Percentiles rank a stretch among this genome's conserved stretches.
These are phyloP conservation scores for Corythoichthys haematopterus DNA, from an alignment of 2,113 vertebrate species.

Conservation along the genomic window DNA sequence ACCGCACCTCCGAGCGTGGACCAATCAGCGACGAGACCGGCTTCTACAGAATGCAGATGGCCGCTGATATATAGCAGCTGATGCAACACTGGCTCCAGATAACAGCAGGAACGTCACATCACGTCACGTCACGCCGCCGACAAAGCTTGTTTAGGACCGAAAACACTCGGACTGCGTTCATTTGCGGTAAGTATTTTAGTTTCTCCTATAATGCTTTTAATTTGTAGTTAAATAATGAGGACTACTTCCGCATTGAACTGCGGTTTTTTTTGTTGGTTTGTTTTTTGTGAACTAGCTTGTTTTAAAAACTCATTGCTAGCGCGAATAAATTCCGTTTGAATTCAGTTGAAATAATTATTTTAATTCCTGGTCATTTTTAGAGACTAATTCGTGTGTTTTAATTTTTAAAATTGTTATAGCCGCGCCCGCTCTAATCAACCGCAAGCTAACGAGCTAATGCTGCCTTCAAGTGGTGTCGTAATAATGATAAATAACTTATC, in stretches of 20 bases:
- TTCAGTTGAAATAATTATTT: too few relatives aligned
- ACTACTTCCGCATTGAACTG: not conserved
- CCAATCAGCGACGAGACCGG: conserved; percentile 70
- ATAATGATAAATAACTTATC: too few relatives aligned
- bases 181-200: not conserved
- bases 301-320: not conserved
- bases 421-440: not conserved
- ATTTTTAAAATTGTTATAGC: too few relatives aligned
- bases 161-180: not conserved
- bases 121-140: not conserved
- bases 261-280: not conserved
- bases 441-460: not conserved
- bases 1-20: conserved; percentile 67
- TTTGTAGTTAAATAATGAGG: not conserved
- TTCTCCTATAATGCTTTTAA: not conserved
- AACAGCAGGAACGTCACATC: conserved; percentile 26
- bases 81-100: conserved; percentile 64
- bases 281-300: not conserved
- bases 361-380: not conserved
- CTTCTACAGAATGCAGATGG: conserved; percentile 50
- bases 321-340: not conserved
- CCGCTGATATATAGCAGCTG: conserved; percentile 65
- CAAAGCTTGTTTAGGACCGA: not conserved
- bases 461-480: too few relatives aligned
- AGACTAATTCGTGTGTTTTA: not conserved